Evolutionary conservation across 2,113 vertebrate species (phyloP).

Genomic region (Oplegnathus fasciatus): DNA sequence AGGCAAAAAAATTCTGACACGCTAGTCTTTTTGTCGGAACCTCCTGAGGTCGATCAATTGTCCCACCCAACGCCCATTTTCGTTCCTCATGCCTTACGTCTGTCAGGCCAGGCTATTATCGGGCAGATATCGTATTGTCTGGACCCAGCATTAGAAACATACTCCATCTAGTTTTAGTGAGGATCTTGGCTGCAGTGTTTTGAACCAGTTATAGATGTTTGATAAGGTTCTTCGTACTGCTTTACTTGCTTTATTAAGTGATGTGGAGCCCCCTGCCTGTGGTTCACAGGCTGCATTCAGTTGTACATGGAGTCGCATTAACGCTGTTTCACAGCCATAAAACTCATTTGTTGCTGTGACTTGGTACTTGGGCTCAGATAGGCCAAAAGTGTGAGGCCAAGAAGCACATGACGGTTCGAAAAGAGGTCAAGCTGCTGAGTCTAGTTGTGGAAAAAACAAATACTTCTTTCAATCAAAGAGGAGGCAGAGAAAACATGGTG

Average conservation of each 20-base stretch:
- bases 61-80: too few species aligned
- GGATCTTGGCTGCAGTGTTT: background rate
- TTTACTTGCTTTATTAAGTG: background rate
- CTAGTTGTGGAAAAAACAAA: conserved; percentile 40
- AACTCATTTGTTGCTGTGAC: background rate
- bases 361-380: background rate
- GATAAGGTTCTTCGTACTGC: too few species aligned
- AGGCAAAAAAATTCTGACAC: too few species aligned
- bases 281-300: background rate
- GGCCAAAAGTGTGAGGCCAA: conserved; percentile 2
- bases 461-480: conserved; percentile 50
- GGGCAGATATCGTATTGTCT: background rate
- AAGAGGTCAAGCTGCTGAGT: conserved; percentile 35
- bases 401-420: conserved; percentile 9
- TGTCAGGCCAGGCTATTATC: background rate
- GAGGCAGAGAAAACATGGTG: conserved; percentile 65
- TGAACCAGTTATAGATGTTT: background rate
- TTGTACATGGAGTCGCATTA: background rate
- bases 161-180: too few species aligned
- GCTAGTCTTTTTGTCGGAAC: too few species aligned
- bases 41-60: too few species aligned
- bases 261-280: background rate
- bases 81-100: too few species aligned
- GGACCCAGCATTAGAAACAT: background rate
- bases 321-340: background rate